Evolutionary conservation across 1,140 invertebrate species (phyloP), one percentile per base, ranked within the genome.

Genomic region (Orchesella cincta): DNA sequence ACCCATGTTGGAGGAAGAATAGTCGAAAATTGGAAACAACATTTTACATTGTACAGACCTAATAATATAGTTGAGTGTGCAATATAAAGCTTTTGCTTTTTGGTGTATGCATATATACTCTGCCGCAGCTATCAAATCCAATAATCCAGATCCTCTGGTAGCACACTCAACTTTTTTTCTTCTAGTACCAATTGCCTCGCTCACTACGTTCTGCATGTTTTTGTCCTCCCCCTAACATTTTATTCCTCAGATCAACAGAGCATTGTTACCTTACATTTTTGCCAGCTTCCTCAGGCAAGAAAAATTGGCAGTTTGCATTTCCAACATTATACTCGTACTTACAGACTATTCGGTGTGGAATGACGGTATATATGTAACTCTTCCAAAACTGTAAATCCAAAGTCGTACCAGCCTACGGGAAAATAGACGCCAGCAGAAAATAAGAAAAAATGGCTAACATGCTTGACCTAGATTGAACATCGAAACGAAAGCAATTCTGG

Each of bases 391-490:
- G n/a, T n/a, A n/a, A n/a, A n/a, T n/a, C n/a, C n/a, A n/a, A n/a
- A n/a, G n/a, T n/a, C n/a, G n/a, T n/a, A n/a, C n/a, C n/a, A n/a
- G n/a, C n/a, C n/a, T n/a, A n/a, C n/a, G n/a, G n/a, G n/a, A n/a
- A n/a, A n/a, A n/a, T n/a, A n/a, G n/a, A n/a, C n/a, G n/a, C n/a
- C n/a, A n/a, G n/a, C n/a, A n/a, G 39, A 20, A 46, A 46, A 46
- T 46, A 46, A 8, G 39, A 46, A 46, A 46, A 46, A 46, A 46
- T 46, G 39, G 39, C 39, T n/a, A 62, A 67, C 31, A 67, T 33
- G 62, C 8, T 67, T 67, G 62, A 23, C 62, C 62, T 67, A 67
- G 62, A 67, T 67, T 67, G 62, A 67, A 67, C 62, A 67, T 67
- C 5, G 29, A 67, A 67, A n/a, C 3, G 62, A 67, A 67, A 67